Conservation (phyloP, 2,888 invertebrate genomes). For the Ceriagrion tenellum region DNA sequence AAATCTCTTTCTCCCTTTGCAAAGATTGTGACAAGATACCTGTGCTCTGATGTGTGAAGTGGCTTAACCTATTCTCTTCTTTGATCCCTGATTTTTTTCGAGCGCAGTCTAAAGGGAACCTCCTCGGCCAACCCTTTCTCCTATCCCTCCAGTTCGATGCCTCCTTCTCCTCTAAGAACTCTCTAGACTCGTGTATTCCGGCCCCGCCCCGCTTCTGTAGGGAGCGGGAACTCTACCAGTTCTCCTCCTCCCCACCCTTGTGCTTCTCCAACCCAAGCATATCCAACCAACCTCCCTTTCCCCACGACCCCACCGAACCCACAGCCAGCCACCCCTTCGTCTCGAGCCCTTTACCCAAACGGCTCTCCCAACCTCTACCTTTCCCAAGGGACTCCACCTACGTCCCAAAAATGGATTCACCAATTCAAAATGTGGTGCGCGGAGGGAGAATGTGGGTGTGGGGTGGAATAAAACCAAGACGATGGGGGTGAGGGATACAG, state of each 20-base stretch:
- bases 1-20: no score
- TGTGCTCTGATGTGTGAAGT: no score
- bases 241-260: not conserved
- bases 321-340: no score
- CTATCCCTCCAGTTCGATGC: not conserved
- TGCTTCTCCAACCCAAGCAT: not conserved
- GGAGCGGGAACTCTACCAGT: not conserved
- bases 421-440: not conserved
- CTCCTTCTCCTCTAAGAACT: not conserved
- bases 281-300: not conserved
- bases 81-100: no score
- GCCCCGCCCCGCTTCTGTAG: not conserved
- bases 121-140: not conserved
- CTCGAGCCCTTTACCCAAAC: not conserved
- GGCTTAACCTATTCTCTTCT: no score
- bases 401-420: slow-evolving; percentile 63
- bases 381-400: slow-evolving; percentile 51
- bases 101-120: no score
- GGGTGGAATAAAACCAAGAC: not conserved
- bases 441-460: not conserved
- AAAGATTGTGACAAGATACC: no score
- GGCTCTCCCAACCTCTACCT: not conserved
- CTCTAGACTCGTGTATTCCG: not conserved
- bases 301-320: no score
- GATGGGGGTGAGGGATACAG: not conserved